Base-by-base conservation (phyloP, 2,113 vertebrate species). In the Cinclus cinclus region DNA sequence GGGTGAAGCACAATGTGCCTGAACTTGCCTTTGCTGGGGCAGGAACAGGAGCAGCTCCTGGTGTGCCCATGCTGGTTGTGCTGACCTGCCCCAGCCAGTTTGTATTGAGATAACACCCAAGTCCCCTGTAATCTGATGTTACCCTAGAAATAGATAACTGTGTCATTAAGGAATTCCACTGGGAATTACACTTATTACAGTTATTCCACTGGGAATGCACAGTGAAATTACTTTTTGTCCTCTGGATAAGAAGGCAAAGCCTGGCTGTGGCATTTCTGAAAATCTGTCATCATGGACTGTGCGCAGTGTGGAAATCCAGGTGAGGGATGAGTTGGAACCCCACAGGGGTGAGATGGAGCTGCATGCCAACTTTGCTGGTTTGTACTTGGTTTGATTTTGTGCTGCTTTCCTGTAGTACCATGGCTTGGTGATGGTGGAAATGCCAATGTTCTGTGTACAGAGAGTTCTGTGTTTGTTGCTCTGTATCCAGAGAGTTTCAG, bases 31-130 rank as follows among this genome's bases (percentile, higher is more conserved):
- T 83, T 28, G 37, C 44, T 46, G 68, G 59, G n/a, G 59, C 83
- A 13, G 83, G 70, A 39, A 9, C 13, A 73, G 63, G 67, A 44
- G 11, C 13, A 74, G 64, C 37, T 89, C 90, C 30, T 0, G 0
- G 3, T 25, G 44, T 37, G 49, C 62, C 83, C 0, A 2, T 3
- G 3, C 65, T 0, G 1, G 47, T 19, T 33, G 60, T 1, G 0
- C 37, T 83, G 62, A 59, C 52, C 80, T 70, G 67, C 62, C 44
- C 58, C 67, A 33, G 79, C 42, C n/a, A 25, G 21, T 76, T 47
- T 11, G 8, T 15, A 1, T 1, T 15, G 46, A 73, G 63, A 65
- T 56, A 77, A 68, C 86, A 23, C 44, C 19, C 35, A 37, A 50
- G 20, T 31, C 39, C 14, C 16, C 37, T 14, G 2, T 28, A 11